Evolutionary conservation across 2,888 invertebrate genomes (phyloP).

Genomic region (Tipula vernalis): DNA sequence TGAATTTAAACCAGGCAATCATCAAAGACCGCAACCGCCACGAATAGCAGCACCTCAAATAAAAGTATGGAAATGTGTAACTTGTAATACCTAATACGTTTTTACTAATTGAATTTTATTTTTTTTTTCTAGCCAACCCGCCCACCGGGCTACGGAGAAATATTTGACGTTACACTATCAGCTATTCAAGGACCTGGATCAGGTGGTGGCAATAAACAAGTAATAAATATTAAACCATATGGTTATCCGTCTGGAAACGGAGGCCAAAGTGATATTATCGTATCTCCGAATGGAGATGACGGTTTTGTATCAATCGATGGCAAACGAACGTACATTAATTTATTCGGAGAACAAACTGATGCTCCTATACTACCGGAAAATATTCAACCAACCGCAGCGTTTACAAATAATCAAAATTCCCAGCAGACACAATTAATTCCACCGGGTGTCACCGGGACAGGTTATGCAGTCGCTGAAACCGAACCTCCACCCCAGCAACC

Average conservation of each 20-base stretch:
- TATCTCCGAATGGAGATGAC: constrained; percentile 60
- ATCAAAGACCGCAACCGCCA: constrained; percentile 26
- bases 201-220: constrained; percentile 35
- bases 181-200: constrained; percentile 75
- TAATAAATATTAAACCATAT: constrained; percentile 33
- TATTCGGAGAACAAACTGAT: constrained; percentile 53
- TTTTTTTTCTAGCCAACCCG: constrained; percentile 30
- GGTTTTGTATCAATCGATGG: constrained; percentile 88
- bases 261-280: constrained; percentile 51
- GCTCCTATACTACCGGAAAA: constrained; percentile 23
- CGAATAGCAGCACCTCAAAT: constrained; percentile 21
- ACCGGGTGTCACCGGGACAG: constrained; percentile 43
- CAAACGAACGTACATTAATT: constrained; percentile 74
- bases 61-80: constrained; percentile 25
- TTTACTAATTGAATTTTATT: background rate
- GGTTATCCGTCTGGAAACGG: constrained; percentile 35
- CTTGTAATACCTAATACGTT: background rate
- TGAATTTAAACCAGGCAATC: constrained; percentile 58
- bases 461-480: constrained; percentile 52
- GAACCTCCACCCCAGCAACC: constrained; percentile 39
- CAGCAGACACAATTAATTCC: constrained; percentile 21
- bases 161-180: constrained; percentile 78
- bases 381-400: constrained; percentile 25
- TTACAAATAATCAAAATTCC: constrained; percentile 25
- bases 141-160: constrained; percentile 56